Evolutionary conservation across 2,113 vertebrate species (phyloP).

Genomic region (Lichenostomus cassidix): DNA sequence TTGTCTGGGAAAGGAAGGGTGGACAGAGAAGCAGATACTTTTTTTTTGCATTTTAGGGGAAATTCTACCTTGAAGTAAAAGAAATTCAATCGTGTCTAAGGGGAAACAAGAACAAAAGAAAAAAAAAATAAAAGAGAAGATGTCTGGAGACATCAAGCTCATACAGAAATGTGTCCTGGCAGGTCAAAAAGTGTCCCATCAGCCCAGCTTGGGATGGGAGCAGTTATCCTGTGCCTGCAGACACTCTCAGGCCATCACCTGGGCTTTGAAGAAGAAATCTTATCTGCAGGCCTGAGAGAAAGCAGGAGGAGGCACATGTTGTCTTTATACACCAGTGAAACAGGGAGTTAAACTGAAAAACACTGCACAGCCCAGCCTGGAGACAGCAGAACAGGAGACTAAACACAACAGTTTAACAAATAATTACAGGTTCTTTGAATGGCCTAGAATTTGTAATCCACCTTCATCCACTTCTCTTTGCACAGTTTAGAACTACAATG

Average conservation of each 20-base stretch:
- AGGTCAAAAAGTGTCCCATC: background rate
- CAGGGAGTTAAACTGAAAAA: slow-evolving; percentile 27
- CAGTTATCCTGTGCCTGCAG: background rate
- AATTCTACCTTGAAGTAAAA: background rate
- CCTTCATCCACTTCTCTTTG: slow-evolving; percentile 57
- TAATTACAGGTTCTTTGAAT: slow-evolving; percentile 48
- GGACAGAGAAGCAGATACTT: background rate
- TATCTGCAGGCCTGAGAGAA: slow-evolving; percentile 45
- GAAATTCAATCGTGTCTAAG: background rate
- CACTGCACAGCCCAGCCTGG: background rate
- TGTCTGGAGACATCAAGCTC: background rate
- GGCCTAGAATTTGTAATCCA: slow-evolving; percentile 49
- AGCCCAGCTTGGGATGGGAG: background rate
- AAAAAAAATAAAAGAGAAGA: background rate
- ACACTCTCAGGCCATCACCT: background rate
- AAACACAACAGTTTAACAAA: slow-evolving; percentile 61
- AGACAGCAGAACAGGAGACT: slow-evolving; percentile 12
- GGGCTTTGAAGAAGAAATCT: slow-evolving; percentile 32
- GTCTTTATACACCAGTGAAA: background rate
- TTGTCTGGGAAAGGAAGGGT: background rate
- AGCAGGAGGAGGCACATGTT: background rate
- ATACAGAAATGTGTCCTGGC: background rate
- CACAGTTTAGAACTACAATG: slow-evolving; percentile 60
- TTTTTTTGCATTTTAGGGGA: background rate
- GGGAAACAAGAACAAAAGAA: background rate